Evolutionary conservation across 2,797 vertebrate species (phyloP), one percentile per base, ranked within the genome.

Genomic region (Lutjanus argentimaculatus): DNA sequence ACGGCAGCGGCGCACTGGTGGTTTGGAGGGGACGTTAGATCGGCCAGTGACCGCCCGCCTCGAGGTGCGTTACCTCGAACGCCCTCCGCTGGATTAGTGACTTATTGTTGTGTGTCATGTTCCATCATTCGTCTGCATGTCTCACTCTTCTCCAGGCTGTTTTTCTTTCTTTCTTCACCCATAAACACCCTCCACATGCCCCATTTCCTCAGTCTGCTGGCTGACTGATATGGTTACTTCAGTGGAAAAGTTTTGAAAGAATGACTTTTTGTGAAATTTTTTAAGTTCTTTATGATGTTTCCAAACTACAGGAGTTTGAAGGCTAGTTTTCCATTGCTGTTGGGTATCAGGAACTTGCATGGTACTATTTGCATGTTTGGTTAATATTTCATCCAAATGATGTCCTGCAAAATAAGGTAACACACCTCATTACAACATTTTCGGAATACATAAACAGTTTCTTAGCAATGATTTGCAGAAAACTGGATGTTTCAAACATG

Each of bases 21-120:
- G 83, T 84, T 88, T 80, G 72, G 68, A 85, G 70, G 59, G 42
- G 72, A 85, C 21, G 19, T 7, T 58, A 16, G 73, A 72, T 52
- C 63, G 57, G 66, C 30, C 43, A 75, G 56, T 77, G 73, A 83
- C 61, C 42, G 61, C 56, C 76, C 53, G 72, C 79, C 86, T 75
- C 22, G 69, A 87, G 7, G 76, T 75, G 53, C n/a, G 51, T 88
- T 85, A 91, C 87, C 86, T 88, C 57, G 17, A 36, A 84, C 82
- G 59, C 77, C 80, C 84, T 88, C 77, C 42, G 2, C 82, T 63
- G 84, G 82, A 88, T 91, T 53, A 70, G 46, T 62, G 84, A 83
- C 63, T 87, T 84, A 85, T 84, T 80, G 67, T 85, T 72, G 61
- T 76, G 76, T 84, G 85, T 90, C 85, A 67, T 71, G 77, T 90